Evolutionary conservation across 2,113 vertebrate species (phyloP), one percentile per base, ranked within the genome.

Genomic region (Hepsetus odoe): DNA sequence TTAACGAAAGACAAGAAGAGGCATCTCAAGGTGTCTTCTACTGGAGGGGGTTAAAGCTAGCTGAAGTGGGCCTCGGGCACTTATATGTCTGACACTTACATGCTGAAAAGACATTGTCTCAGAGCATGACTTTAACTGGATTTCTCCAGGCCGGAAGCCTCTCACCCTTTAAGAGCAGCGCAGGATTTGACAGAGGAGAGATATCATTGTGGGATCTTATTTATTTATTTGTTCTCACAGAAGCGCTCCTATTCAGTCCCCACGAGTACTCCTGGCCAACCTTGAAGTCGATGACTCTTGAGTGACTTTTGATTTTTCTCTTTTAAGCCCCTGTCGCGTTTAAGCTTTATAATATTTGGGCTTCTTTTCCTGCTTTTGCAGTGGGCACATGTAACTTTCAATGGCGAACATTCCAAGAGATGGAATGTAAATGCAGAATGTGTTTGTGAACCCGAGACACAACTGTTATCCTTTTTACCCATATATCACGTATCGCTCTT

Each of bases 41-140:
- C 16, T 49, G 46, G 18, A 1, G 14, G 14, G 46, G 46, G 46
- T 49, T 49, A 20, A 49, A 49, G 51, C 51, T 55, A 10, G 51
- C 22, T 55, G 51, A 22, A 24, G 51, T 55, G 51, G 51, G 20
- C 51, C 22, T 24, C 49, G 20, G 24, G 51, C 20, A 51, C 58
- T 70, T 26, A 70, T 3, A 42, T 42, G 14, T 64, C 67, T 78
- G 59, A 33, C 59, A 62, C 69, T 71, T 12, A 51, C 9, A 32
- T 44, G 16, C 67, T 78, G 56, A 71, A 72, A 78, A 67, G 42
- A n/a, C 42, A 62, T 78, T 78, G 76, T 78, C 67, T 44, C 70
- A 20, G 35, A 64, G 66, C 32, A 18, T 8, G 28, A 9, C n/a
- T 35, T 32, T 10, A 51, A 9, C 56, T 7, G 59, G 20, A 18